Conservation (phyloP, 1,140 invertebrate genomes). For the Globodera ellingtonae region DNA sequence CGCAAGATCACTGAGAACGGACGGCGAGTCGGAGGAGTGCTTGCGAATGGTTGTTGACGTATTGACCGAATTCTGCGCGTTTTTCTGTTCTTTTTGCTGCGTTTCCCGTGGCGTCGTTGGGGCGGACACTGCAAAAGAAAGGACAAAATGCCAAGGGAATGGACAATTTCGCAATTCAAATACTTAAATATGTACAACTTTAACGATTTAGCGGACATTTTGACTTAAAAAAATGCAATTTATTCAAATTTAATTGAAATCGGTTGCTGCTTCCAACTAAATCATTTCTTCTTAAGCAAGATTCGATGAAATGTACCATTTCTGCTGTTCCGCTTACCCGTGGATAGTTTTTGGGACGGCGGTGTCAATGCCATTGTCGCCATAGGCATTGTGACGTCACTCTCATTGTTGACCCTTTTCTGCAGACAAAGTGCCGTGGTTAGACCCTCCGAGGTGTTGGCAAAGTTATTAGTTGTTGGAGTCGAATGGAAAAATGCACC, state of each 20-base stretch:
- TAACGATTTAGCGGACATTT: too few species aligned
- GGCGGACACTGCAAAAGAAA: conserved; percentile 65
- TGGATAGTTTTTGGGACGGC: background rate
- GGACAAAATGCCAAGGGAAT: background rate
- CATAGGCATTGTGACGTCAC: background rate
- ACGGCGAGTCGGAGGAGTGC: conserved; percentile 15
- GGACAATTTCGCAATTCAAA: background rate
- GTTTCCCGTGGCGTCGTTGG: conserved; percentile 71
- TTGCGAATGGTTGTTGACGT: background rate
- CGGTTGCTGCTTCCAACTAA: too few species aligned
- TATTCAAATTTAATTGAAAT: too few species aligned
- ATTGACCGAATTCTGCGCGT: background rate
- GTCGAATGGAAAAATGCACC: background rate
- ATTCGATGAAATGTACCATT: too few species aligned
- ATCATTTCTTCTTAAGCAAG: too few species aligned
- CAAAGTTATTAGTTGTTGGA: background rate
- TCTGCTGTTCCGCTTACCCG: background rate
- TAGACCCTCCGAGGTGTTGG: background rate
- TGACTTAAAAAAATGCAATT: too few species aligned
- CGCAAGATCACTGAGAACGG: conserved; percentile 17
- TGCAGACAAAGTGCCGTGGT: background rate
- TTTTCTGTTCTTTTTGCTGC: background rate
- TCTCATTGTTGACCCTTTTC: background rate
- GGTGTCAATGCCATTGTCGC: background rate
- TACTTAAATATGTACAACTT: too few species aligned